Percentiles rank a stretch among this genome's conserved stretches.
These are phyloP conservation scores for Sylvia borin DNA, from an alignment of 2,797 vertebrate species.

Conservation along the genomic window DNA sequence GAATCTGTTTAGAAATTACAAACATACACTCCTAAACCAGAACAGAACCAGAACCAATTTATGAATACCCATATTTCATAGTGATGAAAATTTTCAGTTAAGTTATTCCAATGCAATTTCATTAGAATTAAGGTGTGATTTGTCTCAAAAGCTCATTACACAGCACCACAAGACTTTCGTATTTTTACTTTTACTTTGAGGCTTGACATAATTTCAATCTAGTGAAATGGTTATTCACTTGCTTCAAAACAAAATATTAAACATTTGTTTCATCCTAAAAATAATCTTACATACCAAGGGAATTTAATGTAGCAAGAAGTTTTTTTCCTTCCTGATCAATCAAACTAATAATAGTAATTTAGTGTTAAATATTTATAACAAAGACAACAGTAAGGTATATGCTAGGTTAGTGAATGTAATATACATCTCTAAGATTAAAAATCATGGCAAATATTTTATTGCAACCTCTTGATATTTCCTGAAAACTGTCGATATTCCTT, in stretches of 20 bases:
- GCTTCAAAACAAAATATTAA: background rate
- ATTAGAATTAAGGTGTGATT: background rate
- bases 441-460: background rate
- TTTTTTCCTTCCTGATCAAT: background rate
- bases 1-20: background rate
- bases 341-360: background rate
- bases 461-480: background rate
- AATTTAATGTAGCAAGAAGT: background rate
- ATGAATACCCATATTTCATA: background rate
- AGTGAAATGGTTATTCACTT: background rate
- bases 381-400: background rate
- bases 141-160: background rate
- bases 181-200: background rate
- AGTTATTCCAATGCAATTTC: background rate
- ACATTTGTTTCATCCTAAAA: background rate
- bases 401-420: background rate
- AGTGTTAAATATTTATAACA: background rate
- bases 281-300: background rate
- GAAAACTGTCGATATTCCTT: background rate
- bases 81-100: background rate
- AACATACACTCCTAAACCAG: background rate
- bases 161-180: background rate
- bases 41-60: background rate
- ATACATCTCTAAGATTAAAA: background rate
- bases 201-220: background rate